These are phyloP conservation scores for Fragum sueziense DNA, from an alignment of 2,888 invertebrate species.

Conservation along the genomic window DNA sequence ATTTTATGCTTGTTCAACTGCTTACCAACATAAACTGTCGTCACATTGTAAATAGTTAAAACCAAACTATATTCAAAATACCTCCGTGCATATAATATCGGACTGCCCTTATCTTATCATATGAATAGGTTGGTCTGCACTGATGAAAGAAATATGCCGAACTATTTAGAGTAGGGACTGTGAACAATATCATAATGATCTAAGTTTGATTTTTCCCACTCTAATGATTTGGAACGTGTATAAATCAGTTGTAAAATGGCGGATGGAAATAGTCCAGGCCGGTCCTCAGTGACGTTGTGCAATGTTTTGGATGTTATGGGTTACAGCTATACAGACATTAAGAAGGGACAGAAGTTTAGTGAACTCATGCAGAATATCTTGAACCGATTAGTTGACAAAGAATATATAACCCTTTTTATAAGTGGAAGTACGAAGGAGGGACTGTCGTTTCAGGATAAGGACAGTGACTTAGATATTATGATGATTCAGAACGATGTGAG, in stretches of 20 bases:
- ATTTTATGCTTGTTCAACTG: neutral
- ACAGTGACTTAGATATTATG: conserved; percentile 5
- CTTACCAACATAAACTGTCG: neutral
- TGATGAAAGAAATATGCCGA: too few species aligned
- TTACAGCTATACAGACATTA: neutral
- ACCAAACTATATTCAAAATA: too few species aligned
- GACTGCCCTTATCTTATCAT: too few species aligned
- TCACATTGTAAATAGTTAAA: neutral
- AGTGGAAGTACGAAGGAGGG: conserved; percentile 9
- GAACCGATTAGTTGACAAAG: neutral
- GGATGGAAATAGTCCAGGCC: neutral
- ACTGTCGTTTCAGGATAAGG: neutral
- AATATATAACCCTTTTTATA: neutral
- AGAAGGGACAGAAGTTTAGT: neutral
- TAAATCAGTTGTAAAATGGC: neutral
- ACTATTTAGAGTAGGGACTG: too few species aligned
- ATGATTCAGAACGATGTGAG: neutral
- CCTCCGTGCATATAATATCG: too few species aligned
- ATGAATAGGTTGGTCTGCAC: too few species aligned
- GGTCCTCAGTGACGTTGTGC: neutral
- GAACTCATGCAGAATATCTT: neutral
- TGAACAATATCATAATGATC: too few species aligned
- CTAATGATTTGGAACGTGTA: too few species aligned
- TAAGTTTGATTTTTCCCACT: too few species aligned
- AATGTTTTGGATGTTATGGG: conserved; percentile 5